phyloP scores from a whole-genome alignment of 1,140 invertebrate species.

The Heliconius hewitsoni region DNA sequence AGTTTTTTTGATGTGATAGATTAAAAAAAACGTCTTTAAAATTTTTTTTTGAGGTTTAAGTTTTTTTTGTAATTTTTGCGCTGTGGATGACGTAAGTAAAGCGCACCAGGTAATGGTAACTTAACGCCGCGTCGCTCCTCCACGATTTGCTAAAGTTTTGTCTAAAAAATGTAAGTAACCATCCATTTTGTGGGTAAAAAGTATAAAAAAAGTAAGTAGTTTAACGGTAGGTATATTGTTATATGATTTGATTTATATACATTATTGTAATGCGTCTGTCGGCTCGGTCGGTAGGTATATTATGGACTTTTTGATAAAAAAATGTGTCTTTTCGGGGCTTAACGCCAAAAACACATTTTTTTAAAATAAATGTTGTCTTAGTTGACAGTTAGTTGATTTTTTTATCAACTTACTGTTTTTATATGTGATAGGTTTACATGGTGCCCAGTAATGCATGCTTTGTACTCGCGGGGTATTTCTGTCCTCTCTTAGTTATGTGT shows the following conservation, averaged over 20 bases:
- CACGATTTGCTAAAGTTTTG: constrained; percentile 31
- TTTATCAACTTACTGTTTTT: neutral
- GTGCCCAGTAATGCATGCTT: neutral
- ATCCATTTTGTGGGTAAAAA: constrained; percentile 27
- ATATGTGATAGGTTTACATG: constrained; percentile 19
- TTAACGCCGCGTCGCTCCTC: constrained; percentile 31
- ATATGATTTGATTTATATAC: constrained; percentile 25
- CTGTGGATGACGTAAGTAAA: constrained; percentile 52
- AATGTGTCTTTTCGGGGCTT: neutral
- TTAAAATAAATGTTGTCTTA: constrained; percentile 30
- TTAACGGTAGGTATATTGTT: constrained; percentile 48
- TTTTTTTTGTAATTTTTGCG: constrained; percentile 36
- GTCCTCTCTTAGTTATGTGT: neutral
- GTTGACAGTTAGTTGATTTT: constrained; percentile 6
- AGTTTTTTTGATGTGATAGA: neutral
- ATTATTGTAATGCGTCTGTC: constrained; percentile 47
- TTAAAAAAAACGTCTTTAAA: constrained; percentile 12
- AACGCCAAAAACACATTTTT: constrained; percentile 20
- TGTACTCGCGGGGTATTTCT: neutral
- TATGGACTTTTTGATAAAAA: constrained; percentile 21
- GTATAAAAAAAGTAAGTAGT: constrained; percentile 44
- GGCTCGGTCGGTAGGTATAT: constrained; percentile 70
- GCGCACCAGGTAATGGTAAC: constrained; percentile 62
- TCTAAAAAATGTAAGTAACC: constrained; percentile 37
- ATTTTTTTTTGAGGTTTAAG: constrained; percentile 17